These are phyloP conservation scores for Stegostoma tigrinum DNA, from an alignment of 2,113 vertebrate species.

Conservation along the genomic window DNA sequence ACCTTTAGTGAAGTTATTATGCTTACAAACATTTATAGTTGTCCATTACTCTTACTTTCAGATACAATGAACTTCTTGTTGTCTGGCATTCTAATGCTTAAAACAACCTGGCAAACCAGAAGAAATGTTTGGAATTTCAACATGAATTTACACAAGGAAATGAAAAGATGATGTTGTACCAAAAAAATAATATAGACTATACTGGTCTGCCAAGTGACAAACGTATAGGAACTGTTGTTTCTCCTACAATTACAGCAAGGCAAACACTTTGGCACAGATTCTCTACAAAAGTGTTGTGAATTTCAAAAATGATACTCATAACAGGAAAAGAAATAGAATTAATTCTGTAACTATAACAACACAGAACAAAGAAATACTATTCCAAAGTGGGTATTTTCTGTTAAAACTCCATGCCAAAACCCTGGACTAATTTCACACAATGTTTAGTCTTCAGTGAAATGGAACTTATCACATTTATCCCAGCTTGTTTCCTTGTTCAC, in stretches of 20 bases:
- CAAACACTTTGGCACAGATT: neutral
- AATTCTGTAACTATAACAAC: neutral
- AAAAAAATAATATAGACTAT: neutral
- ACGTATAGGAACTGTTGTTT: neutral
- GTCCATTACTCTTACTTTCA: conserved; percentile 17
- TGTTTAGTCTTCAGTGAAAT: neutral
- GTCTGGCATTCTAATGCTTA: conserved; percentile 30
- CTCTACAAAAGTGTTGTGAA: neutral
- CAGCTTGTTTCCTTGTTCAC: neutral
- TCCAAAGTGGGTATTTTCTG: neutral
- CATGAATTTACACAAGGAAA: conserved; percentile 26
- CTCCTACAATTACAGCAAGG: neutral
- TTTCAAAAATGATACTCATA: neutral
- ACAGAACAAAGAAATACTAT: neutral
- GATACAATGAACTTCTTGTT: conserved; percentile 18
- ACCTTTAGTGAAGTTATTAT: neutral
- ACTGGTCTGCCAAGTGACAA: neutral
- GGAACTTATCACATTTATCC: neutral
- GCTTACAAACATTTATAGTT: neutral
- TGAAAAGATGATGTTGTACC: conserved; percentile 20
- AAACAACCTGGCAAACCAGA: conserved; percentile 32
- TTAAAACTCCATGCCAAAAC: neutral
- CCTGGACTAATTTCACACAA: conserved; percentile 18
- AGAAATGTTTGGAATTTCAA: conserved; percentile 31
- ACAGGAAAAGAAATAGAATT: neutral